Percentiles rank a stretch among this genome's conserved stretches.
These are phyloP conservation scores for Orthosia gracilis DNA, from an alignment of 2,888 invertebrate genomes.

Conservation along the genomic window DNA sequence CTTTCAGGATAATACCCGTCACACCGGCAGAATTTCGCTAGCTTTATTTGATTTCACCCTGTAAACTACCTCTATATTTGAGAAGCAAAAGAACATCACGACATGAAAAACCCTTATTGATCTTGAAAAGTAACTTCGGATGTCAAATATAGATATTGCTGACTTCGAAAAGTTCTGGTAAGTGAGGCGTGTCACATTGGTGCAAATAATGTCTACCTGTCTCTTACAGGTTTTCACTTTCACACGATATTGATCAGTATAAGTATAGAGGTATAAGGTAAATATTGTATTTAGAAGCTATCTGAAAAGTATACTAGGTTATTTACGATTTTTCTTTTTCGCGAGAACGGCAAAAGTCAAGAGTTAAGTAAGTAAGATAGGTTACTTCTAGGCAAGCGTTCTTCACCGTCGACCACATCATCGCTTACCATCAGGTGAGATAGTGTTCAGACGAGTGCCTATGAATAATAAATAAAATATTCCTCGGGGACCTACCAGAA, in stretches of 20 bases:
- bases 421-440: too few species aligned
- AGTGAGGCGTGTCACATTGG: not conserved
- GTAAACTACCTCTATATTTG: not conserved
- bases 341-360: too few species aligned
- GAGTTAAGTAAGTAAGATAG: too few species aligned
- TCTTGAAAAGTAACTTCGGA: constrained; percentile 37
- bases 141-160: constrained; percentile 34
- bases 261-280: not conserved
- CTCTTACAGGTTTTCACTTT: constrained; percentile 11
- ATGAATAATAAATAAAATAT: too few species aligned
- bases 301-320: constrained; percentile 17
- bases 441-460: too few species aligned
- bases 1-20: too few species aligned
- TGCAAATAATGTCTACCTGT: constrained; percentile 32
- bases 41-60: not conserved
- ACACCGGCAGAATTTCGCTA: not conserved
- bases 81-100: not conserved
- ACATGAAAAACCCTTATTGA: constrained; percentile 31
- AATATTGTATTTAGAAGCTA: constrained; percentile 30
- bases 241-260: not conserved
- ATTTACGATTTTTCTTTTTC: not conserved
- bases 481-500: too few species aligned
- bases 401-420: too few species aligned
- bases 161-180: not conserved
- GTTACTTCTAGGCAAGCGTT: too few species aligned